Percentiles rank a stretch among this genome's conserved stretches.
Evolutionary conservation across 2,113 vertebrate species (phyloP).

Genomic region (Climacteris rufus): DNA sequence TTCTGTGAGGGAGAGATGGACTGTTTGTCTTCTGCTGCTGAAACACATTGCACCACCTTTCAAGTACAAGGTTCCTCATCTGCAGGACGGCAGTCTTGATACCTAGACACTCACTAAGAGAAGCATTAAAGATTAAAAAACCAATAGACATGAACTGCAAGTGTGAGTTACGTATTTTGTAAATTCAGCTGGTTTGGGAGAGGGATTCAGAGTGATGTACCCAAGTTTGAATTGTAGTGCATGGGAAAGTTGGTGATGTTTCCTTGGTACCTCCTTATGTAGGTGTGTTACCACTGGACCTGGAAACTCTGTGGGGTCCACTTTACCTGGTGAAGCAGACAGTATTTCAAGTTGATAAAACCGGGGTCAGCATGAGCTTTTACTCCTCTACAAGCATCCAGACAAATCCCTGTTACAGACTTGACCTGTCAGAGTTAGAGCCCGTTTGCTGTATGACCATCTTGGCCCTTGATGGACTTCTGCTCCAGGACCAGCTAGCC

Average conservation of each 20-base stretch:
- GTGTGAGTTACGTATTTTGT: background rate
- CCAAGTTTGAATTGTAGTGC: background rate
- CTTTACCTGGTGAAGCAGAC: background rate
- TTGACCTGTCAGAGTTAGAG: background rate
- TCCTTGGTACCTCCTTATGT: background rate
- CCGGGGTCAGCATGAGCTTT: background rate
- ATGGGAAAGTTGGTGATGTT: background rate
- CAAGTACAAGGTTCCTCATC: background rate
- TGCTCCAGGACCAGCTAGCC: background rate
- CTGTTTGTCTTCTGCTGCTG: background rate
- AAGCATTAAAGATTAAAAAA: background rate
- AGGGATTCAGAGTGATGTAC: background rate
- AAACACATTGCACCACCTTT: background rate
- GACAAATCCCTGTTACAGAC: background rate
- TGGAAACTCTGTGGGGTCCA: background rate
- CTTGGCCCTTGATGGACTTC: background rate
- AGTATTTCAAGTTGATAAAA: background rate
- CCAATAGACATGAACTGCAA: background rate
- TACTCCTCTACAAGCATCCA: background rate
- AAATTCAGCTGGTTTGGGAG: background rate
- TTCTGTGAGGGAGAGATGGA: background rate
- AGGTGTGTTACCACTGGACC: rapidly evolving
- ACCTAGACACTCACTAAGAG: background rate
- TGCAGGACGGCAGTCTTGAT: background rate
- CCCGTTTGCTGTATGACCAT: rapidly evolving